Evolutionary conservation across 2,888 invertebrate genomes (phyloP).

Genomic region (Patella depressa): DNA sequence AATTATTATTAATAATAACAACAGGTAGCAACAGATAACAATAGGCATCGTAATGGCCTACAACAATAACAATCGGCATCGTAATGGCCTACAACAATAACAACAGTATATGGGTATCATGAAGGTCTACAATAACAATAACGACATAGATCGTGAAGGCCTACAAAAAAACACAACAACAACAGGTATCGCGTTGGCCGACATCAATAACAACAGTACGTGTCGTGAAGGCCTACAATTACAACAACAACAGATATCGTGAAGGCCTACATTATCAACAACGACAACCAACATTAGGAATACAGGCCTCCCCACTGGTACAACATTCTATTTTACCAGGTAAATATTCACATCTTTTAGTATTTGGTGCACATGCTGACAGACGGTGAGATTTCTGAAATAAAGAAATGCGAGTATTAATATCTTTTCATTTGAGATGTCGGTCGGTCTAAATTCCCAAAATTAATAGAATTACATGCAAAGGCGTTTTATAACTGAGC

Average conservation of each 20-base stretch:
- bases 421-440: no score
- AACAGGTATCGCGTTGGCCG: slow-evolving; percentile 25
- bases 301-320: slow-evolving; percentile 49
- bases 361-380: slow-evolving; percentile 32
- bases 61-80: background rate
- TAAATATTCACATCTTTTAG: slow-evolving; percentile 45
- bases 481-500: no score
- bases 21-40: no score
- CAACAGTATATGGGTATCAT: background rate
- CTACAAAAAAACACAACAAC: background rate
- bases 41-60: no score
- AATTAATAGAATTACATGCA: no score
- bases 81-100: background rate
- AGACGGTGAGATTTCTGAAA: background rate
- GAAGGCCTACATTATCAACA: slow-evolving; percentile 31
- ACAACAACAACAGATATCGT: no score
- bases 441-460: no score
- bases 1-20: no score
- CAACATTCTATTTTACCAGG: slow-evolving; percentile 54
- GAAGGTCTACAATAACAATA: background rate
- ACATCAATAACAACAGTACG: slow-evolving; percentile 24
- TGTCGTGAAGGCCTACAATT: no score
- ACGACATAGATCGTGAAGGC: background rate
- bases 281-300: slow-evolving; percentile 55
- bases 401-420: background rate